Conservation (phyloP, 2,888 invertebrate species). For the Zaprionus obscuricornis region DNA sequence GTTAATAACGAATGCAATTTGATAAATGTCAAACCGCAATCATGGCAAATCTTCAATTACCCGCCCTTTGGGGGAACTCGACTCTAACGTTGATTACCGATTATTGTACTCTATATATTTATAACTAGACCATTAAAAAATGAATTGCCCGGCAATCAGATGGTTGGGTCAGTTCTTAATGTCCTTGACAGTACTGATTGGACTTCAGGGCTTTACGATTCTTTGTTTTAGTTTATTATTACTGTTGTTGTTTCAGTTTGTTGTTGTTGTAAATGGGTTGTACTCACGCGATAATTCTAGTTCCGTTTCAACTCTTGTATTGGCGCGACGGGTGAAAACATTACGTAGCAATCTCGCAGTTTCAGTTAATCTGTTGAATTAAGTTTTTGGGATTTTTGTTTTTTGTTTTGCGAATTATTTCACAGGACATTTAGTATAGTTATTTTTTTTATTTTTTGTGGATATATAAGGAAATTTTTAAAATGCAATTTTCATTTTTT, state of each 20-base stretch:
- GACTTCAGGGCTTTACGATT: too few relatives aligned
- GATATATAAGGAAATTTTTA: slow-evolving; percentile 12
- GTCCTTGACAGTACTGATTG: slow-evolving; percentile 45
- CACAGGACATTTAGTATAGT: slow-evolving; percentile 39
- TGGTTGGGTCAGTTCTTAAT: slow-evolving; percentile 18
- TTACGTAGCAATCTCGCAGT: slow-evolving; percentile 97
- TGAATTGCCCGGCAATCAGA: slow-evolving; percentile 24
- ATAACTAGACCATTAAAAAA: slow-evolving; percentile 40
- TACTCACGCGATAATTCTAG: slow-evolving; percentile 97
- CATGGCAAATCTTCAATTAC: slow-evolving; percentile 34
- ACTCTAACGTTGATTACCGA: slow-evolving; percentile 28
- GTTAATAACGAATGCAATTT: slow-evolving; percentile 24
- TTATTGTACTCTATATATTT: slow-evolving; percentile 13
- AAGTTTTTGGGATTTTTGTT: slow-evolving; percentile 43
- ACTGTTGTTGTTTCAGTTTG: too few relatives aligned
- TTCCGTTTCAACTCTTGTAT: slow-evolving; percentile 92
- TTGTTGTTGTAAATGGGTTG: slow-evolving; percentile 47
- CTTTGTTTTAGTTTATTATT: too few relatives aligned
- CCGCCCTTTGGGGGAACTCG: too few relatives aligned
- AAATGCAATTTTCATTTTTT: slow-evolving; percentile 23
- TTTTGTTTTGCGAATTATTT: slow-evolving; percentile 19
- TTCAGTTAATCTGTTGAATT: slow-evolving; percentile 93
- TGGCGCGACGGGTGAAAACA: slow-evolving; percentile 92
- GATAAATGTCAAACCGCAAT: slow-evolving; percentile 28
- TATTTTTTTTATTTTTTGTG: slow-evolving; percentile 3